These are phyloP conservation scores for Enteromius treurensis DNA, from an alignment of 2,797 vertebrate genomes.

Conservation along the genomic window DNA sequence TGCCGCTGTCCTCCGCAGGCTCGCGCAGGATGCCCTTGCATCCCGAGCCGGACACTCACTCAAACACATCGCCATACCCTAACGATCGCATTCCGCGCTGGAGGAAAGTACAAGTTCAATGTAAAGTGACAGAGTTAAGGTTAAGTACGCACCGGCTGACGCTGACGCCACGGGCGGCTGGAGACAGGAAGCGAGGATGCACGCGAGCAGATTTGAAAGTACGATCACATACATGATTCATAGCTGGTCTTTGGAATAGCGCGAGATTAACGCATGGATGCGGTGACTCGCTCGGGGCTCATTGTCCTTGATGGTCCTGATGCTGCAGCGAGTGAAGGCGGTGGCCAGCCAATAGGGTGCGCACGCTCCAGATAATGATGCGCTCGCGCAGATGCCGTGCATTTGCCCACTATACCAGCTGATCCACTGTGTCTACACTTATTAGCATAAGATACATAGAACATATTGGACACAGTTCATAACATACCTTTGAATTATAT, in stretches of 20 bases:
- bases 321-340: conserved; percentile 67
- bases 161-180: conserved; percentile 75
- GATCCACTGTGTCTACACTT: background rate
- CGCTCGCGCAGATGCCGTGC: conserved; percentile 29
- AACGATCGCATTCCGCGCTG: background rate
- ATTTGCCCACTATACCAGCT: conserved; percentile 9
- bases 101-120: background rate
- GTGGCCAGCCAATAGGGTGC: conserved; percentile 66
- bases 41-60: background rate
- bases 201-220: conserved; percentile 81
- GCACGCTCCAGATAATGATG: conserved; percentile 26
- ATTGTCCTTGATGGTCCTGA: conserved; percentile 68
- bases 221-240: conserved; percentile 86
- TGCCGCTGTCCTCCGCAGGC: conserved; percentile 37
- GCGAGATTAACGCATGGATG: conserved; percentile 76
- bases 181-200: conserved; percentile 76
- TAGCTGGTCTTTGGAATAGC: conserved; percentile 79
- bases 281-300: conserved; percentile 70
- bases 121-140: conserved; percentile 6
- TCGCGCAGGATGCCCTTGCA: conserved; percentile 51
- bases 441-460: conserved; percentile 1
- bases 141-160: conserved; percentile 84
- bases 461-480: background rate
- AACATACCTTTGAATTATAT: background rate
- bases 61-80: background rate